Evolutionary conservation across 2,113 vertebrate genomes (phyloP), one percentile per base, ranked within the genome.

Genomic region (Forbesichthys agassizii): DNA sequence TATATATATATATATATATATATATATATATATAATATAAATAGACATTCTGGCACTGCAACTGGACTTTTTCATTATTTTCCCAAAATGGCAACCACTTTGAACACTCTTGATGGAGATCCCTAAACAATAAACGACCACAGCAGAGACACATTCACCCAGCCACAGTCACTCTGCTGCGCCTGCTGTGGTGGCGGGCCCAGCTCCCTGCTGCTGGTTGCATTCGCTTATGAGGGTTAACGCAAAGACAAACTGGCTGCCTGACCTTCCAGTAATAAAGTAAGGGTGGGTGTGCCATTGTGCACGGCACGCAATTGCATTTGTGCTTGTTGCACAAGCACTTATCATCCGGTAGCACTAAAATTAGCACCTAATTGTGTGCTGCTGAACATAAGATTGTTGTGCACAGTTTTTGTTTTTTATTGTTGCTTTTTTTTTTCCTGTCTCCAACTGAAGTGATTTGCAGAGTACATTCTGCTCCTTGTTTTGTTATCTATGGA

Each of bases 351-450:
- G 73, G 47, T 63, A 61, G 57, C 4, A 16, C 78, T 84, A 76
- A 84, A 84, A 84, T 86, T 86, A 80, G 72, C 79, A 71, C 58
- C 78, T 80, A 66, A 74, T 72, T 75, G 48, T 79, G 20, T 57
- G 77, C 78, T 71, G 79, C 73, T 64, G 56, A 82, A 73, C 68
- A 71, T 68, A 68, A 66, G 66, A 76, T 76, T 59, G 69, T 68
- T 62, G 57, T 33, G 61, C 54, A 10, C 36, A 13, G 67, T 27
- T 79, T 16, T 73, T 54, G 65, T 46, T 73, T 61, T 48, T 47
- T 27, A n/a, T 49, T 78, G 51, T 48, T 49, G 27, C 33, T 68
- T 42, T 3, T 11, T 54, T 64, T n/a, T n/a, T 49, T 9, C 33
- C 55, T 27, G 20, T 4, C 11, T 52, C 60, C 11, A 46, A 33